Conservation (phyloP, 2,113 vertebrate genomes). For the Mionectes macconnelli region DNA sequence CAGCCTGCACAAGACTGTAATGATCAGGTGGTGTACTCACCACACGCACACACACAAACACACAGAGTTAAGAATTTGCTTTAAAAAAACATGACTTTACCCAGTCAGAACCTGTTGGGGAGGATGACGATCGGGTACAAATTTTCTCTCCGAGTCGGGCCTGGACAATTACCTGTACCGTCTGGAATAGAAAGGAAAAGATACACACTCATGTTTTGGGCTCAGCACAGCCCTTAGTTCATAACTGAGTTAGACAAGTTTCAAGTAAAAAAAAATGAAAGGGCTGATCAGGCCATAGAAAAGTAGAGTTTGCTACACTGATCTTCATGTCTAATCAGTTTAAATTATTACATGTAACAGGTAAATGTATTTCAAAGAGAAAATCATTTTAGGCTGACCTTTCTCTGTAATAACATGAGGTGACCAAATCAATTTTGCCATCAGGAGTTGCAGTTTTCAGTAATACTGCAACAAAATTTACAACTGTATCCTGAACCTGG, state of each 20-base stretch:
- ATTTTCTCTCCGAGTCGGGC: conserved; percentile 97
- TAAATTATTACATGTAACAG: neutral
- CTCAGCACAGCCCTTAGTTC: neutral
- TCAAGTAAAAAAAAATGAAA: neutral
- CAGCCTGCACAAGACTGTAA: neutral
- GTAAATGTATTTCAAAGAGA: neutral
- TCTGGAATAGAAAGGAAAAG: conserved; percentile 72
- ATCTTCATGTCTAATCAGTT: neutral
- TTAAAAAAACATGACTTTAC: conserved; percentile 70
- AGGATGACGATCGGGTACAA: conserved; percentile 92
- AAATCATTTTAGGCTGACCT: neutral
- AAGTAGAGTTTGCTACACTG: neutral
- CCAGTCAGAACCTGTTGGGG: conserved; percentile 98
- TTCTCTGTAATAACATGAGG: neutral
- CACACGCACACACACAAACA: neutral
- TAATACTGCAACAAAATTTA: neutral
- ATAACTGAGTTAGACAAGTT: neutral
- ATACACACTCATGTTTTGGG: neutral
- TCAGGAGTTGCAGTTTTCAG: neutral
- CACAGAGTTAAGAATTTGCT: neutral
- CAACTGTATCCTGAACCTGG: neutral
- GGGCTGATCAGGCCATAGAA: neutral
- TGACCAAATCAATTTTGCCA: neutral
- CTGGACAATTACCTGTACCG: conserved; percentile 98
- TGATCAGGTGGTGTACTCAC: neutral